A percentile compares a stretch with the other conserved stretches of the same genome.
These are phyloP conservation scores for Habropoda laboriosa DNA, from an alignment of 1,140 invertebrate species.

Conservation along the genomic window DNA sequence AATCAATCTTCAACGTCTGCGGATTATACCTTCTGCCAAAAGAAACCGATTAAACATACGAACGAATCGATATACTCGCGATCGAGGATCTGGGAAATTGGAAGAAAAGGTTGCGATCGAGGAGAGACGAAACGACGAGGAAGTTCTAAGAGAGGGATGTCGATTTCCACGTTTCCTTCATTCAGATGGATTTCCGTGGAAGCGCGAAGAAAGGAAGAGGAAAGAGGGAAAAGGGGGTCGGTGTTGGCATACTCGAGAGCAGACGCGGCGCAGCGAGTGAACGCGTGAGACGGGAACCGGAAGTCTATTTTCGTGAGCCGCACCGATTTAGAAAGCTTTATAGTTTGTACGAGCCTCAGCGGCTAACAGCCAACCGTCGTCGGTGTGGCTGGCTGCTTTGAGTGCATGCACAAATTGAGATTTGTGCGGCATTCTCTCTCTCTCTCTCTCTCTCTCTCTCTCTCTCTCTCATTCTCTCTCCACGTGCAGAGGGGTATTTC, in stretches of 20 bases:
- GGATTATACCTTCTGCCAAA: too few species aligned
- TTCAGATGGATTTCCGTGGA: constrained; percentile 9
- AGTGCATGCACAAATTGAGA: constrained; percentile 40
- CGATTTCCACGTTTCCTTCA: not conserved
- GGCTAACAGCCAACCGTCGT: constrained; percentile 56
- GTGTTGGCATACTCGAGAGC: constrained; percentile 64
- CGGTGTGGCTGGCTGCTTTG: constrained; percentile 48
- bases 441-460: not conserved
- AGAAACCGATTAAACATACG: too few species aligned
- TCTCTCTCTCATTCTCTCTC: not conserved
- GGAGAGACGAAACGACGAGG: not conserved
- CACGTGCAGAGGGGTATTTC: not conserved
- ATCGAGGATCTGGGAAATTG: too few species aligned
- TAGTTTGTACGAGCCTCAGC: constrained; percentile 73
- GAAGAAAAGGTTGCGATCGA: too few species aligned
- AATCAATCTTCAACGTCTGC: too few species aligned
- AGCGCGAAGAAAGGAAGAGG: not conserved
- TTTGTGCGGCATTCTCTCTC: constrained; percentile 20
- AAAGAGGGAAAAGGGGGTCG: constrained; percentile 16
- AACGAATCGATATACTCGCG: too few species aligned
- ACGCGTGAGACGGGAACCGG: constrained; percentile 79
- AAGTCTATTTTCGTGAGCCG: constrained; percentile 80
- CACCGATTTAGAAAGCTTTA: constrained; percentile 81
- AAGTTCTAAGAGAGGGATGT: not conserved
- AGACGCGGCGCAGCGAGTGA: constrained; percentile 51